Conservation (phyloP, 53 echinoderm and acorn worm genomes). For the Holothuria scabra region DNA sequence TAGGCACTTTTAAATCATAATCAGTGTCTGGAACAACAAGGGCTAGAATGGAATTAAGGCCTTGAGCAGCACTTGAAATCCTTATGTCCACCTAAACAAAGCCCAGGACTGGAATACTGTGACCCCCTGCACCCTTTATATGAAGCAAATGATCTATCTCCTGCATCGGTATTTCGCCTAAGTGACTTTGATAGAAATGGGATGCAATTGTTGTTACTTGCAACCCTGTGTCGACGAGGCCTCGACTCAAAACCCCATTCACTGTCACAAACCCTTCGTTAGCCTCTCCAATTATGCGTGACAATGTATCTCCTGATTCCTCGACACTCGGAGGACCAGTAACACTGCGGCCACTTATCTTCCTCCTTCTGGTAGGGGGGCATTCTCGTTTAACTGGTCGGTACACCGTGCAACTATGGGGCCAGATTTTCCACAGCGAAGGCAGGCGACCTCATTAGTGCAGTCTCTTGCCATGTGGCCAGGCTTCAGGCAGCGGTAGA, state of each 20-base stretch:
- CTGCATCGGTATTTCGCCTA: constrained; percentile 12
- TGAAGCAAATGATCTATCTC: constrained; percentile 31
- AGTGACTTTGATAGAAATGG: constrained; percentile 36
- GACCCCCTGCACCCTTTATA: constrained; percentile 59
- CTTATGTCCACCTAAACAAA: neutral
- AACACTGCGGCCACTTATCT: neutral
- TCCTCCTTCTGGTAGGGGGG: constrained; percentile 38
- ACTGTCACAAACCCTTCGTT: constrained; percentile 31
- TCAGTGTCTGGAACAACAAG: constrained; percentile 44
- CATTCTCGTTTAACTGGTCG: constrained; percentile 28
- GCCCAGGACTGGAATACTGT: constrained; percentile 51
- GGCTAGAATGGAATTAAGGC: neutral
- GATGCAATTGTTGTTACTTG: constrained; percentile 55
- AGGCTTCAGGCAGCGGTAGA: neutral
- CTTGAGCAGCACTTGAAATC: neutral
- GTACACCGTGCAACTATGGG: neutral
- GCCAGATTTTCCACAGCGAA: neutral
- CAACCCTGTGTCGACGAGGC: constrained; percentile 64
- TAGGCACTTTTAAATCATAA: constrained; percentile 39
- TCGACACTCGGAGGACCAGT: neutral
- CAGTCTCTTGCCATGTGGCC: neutral
- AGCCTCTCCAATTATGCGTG: constrained; percentile 25
- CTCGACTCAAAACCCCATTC: constrained; percentile 12
- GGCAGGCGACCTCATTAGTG: neutral
- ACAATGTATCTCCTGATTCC: neutral